These are phyloP conservation scores for Platysternon megacephalum DNA, from an alignment of 2,113 vertebrate genomes.

Conservation along the genomic window DNA sequence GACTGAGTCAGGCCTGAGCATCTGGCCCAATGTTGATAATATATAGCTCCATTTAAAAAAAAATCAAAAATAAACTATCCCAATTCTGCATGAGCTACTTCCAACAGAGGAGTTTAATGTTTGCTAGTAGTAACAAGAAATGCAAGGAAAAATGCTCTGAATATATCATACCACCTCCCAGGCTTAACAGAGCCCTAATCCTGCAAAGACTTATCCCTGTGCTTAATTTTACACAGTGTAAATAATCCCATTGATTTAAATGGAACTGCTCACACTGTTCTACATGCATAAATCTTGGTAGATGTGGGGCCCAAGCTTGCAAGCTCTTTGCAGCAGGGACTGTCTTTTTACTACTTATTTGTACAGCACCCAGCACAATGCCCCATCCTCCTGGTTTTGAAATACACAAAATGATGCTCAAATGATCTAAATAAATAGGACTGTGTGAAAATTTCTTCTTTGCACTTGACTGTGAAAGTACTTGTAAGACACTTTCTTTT, in stretches of 20 bases:
- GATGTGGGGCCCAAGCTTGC: background rate
- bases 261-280: background rate
- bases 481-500: background rate
- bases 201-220: background rate
- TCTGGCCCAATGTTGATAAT: background rate
- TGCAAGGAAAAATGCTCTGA: background rate
- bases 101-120: background rate
- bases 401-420: background rate
- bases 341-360: background rate
- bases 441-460: background rate
- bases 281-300: background rate
- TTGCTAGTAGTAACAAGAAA: background rate
- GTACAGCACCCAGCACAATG: background rate
- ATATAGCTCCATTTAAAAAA: background rate
- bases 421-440: background rate
- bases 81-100: background rate
- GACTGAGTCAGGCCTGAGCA: background rate
- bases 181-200: background rate
- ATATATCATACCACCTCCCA: background rate
- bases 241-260: background rate
- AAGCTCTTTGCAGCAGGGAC: background rate
- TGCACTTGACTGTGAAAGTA: background rate
- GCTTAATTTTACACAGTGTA: background rate
- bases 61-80: background rate
- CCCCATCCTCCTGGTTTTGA: background rate